Conservation (phyloP, 2,888 invertebrate species). For the Sinotaia quadrata region DNA sequence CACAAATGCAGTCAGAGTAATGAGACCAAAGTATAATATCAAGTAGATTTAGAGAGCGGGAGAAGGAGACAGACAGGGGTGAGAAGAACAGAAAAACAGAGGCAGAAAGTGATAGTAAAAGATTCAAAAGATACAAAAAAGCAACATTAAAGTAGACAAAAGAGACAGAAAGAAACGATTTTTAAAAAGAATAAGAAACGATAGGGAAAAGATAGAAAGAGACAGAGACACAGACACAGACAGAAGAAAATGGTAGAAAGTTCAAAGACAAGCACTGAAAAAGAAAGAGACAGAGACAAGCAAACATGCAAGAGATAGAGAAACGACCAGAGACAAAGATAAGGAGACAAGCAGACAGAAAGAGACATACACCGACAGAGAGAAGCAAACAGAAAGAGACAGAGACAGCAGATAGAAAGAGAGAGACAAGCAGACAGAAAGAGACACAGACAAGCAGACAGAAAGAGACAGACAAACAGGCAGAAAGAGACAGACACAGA, state of each 20-base stretch:
- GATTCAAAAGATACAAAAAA: not conserved
- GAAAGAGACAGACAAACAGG: not conserved
- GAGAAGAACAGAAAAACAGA: not conserved
- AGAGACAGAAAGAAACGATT: not conserved
- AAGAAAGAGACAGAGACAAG: slow-evolving; percentile 9
- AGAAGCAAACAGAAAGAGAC: not conserved
- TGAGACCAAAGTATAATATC: not conserved
- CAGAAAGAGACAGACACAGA: no score
- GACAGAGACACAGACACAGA: not conserved
- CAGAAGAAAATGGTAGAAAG: not conserved
- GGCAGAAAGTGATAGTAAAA: not conserved
- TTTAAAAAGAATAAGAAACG: not conserved
- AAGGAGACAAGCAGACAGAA: slow-evolving; percentile 3
- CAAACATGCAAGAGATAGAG: not conserved
- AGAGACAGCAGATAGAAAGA: slow-evolving; percentile 7
- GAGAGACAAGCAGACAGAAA: slow-evolving; percentile 1
- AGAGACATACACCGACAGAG: slow-evolving; percentile 4
- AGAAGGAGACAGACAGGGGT: slow-evolving; percentile 16
- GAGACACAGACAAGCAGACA: not conserved
- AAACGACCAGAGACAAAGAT: not conserved
- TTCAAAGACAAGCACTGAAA: not conserved
- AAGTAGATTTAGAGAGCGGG: not conserved
- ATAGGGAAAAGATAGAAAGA: not conserved
- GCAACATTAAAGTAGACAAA: not conserved
- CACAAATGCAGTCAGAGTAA: not conserved